Evolutionary conservation across 1,140 invertebrate genomes (phyloP).

Genomic region (Nephila pilipes): DNA sequence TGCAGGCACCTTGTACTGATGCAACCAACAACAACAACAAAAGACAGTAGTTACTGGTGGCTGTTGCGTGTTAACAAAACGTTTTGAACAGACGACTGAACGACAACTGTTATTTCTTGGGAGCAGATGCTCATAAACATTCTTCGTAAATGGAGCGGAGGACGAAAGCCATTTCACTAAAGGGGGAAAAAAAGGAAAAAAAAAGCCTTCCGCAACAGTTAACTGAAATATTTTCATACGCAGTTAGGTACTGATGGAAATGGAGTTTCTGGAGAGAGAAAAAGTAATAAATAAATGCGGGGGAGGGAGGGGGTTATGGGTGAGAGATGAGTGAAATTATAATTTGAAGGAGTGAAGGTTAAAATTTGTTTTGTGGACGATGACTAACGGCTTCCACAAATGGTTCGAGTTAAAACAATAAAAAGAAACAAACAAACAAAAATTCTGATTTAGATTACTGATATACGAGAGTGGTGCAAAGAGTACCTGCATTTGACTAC

Average conservation of each 20-base stretch:
- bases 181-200: neutral
- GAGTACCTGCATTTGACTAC: too few relatives aligned
- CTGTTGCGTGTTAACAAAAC: slow-evolving; percentile 39
- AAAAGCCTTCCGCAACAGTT: neutral
- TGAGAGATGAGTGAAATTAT: neutral
- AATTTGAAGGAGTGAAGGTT: neutral
- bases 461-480: too few relatives aligned
- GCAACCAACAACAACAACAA: neutral
- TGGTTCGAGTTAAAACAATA: too few relatives aligned
- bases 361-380: neutral
- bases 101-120: slow-evolving; percentile 37
- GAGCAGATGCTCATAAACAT: slow-evolving; percentile 25
- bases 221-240: neutral
- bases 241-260: neutral
- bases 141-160: neutral
- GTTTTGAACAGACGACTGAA: slow-evolving; percentile 18
- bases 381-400: too few relatives aligned
- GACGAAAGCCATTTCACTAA: neutral
- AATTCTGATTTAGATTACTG: too few relatives aligned
- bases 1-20: neutral
- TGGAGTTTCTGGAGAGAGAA: neutral
- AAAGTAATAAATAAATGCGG: neutral
- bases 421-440: too few relatives aligned
- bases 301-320: too few relatives aligned
- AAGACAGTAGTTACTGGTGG: neutral